Conservation (phyloP, 2,888 invertebrate species). For the Catocala sponsa region DNA sequence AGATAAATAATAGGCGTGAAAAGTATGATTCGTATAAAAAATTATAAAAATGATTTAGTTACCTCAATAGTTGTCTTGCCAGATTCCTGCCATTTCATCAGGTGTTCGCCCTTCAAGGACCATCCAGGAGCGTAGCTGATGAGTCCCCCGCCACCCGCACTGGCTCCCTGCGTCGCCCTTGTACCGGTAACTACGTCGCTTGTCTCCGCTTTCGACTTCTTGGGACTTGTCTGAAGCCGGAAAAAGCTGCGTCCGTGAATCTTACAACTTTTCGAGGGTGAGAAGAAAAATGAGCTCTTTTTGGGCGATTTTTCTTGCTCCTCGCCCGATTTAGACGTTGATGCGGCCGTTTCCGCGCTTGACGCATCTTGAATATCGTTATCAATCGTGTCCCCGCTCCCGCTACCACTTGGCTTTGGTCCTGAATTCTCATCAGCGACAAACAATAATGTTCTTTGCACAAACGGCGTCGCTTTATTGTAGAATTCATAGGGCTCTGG, state of each 20-base stretch:
- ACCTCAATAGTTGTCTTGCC: constrained; percentile 89
- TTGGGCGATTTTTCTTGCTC: constrained; percentile 85
- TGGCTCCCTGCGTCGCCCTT: constrained; percentile 50
- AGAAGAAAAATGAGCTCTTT: constrained; percentile 86
- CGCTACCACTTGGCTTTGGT: constrained; percentile 68
- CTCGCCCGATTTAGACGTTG: constrained; percentile 73
- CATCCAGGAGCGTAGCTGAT: constrained; percentile 90
- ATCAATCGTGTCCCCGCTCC: constrained; percentile 52
- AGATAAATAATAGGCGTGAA: too few relatives aligned
- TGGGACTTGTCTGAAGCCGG: constrained; percentile 85
- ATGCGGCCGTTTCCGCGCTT: constrained; percentile 60
- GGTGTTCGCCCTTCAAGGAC: constrained; percentile 89
- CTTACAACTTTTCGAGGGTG: constrained; percentile 85
- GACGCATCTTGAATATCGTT: constrained; percentile 61
- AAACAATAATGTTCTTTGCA: constrained; percentile 82
- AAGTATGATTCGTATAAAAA: background rate
- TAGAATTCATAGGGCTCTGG: constrained; percentile 84
- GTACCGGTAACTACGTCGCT: constrained; percentile 60
- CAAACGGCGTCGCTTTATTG: constrained; percentile 85
- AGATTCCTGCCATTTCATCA: constrained; percentile 89
- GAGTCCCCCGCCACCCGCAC: constrained; percentile 75
- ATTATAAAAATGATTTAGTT: constrained; percentile 23
- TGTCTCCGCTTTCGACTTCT: constrained; percentile 80
- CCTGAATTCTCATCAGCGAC: constrained; percentile 83
- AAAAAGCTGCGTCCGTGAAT: constrained; percentile 84